phyloP scores from a whole-genome alignment of 92 coral and sea anemone genomes.

The Parazoanthus swiftii region DNA sequence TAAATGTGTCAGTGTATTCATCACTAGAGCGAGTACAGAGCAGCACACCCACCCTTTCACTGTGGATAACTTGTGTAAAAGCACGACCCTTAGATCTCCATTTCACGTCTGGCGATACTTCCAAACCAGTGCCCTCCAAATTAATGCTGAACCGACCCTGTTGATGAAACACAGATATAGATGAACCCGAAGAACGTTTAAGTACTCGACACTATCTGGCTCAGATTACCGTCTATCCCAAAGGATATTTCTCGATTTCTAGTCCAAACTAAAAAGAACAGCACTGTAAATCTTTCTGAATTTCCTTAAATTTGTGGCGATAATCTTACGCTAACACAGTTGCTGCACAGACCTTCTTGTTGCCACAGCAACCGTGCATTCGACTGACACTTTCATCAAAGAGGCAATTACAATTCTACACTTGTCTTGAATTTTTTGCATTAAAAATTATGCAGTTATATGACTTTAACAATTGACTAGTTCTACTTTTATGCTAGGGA shows the following conservation, averaged over 20 bases:
- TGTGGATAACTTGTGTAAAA: slow-evolving; percentile 73
- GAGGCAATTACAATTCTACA: too few species aligned
- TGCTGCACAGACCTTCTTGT: background rate
- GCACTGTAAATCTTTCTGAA: background rate
- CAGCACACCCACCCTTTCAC: slow-evolving; percentile 64
- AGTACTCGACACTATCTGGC: background rate
- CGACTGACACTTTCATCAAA: background rate
- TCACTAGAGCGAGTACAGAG: background rate
- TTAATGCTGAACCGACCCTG: slow-evolving; percentile 98
- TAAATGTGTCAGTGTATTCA: background rate
- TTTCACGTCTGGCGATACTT: slow-evolving; percentile 71
- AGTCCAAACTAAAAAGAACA: too few species aligned
- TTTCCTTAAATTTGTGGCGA: background rate
- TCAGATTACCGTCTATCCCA: background rate
- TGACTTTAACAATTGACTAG: too few species aligned
- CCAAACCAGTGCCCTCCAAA: slow-evolving; percentile 82
- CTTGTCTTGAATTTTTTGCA: too few species aligned
- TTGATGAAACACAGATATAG: background rate
- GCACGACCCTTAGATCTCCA: slow-evolving; percentile 84
- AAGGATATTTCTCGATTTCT: background rate
- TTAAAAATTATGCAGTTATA: too few species aligned
- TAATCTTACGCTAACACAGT: background rate
- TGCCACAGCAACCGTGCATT: background rate
- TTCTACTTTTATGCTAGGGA: too few species aligned
- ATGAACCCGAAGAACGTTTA: background rate